Base-by-base conservation (phyloP, 2,888 invertebrate genomes). In the Lithophane leautieri region DNA sequence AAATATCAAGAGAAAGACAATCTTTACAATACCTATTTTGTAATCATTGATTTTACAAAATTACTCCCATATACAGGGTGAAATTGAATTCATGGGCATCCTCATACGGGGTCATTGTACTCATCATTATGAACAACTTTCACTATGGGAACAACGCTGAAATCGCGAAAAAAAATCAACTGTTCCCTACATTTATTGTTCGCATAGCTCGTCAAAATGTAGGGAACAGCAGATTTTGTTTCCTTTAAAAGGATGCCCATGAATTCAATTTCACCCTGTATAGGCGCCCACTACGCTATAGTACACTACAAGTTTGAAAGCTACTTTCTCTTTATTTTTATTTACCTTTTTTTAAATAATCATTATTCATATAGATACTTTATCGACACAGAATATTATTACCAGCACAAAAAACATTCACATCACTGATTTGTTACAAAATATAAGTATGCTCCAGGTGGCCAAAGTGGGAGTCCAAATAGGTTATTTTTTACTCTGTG, bases 31-130 rank as follows among this genome's bases (percentile, higher is more conserved):
- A 47, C 3, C 8, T 54, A 56, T 50, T 60, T 42, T 25, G 19
- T 34, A 79, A 70, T 50, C 0, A 42, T 70, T 16, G 58, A 79
- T 60, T 65, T 65, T 54, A 71, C 34, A 50, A 75, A 80, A 77
- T 56, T 22, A 52, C 34, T 50, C 56, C 47, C 62, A 14, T 7
- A 7, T 3, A 62, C n/a, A n/a, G n/a, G n/a, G n/a, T n/a, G n/a
- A n/a, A n/a, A n/a, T n/a, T n/a, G n/a, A n/a, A n/a, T n/a, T n/a
- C n/a, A n/a, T n/a, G n/a, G n/a, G n/a, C n/a, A n/a, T n/a, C n/a
- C n/a, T n/a, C n/a, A n/a, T n/a, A n/a, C n/a, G n/a, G n/a, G n/a
- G n/a, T n/a, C n/a, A n/a, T n/a, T n/a, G n/a, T n/a, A n/a, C n/a
- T n/a, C n/a, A n/a, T n/a, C n/a, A n/a, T n/a, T n/a, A n/a, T n/a